Evolutionary conservation across 2,888 invertebrate genomes (phyloP).

Genomic region (Ptilodon capucinus): DNA sequence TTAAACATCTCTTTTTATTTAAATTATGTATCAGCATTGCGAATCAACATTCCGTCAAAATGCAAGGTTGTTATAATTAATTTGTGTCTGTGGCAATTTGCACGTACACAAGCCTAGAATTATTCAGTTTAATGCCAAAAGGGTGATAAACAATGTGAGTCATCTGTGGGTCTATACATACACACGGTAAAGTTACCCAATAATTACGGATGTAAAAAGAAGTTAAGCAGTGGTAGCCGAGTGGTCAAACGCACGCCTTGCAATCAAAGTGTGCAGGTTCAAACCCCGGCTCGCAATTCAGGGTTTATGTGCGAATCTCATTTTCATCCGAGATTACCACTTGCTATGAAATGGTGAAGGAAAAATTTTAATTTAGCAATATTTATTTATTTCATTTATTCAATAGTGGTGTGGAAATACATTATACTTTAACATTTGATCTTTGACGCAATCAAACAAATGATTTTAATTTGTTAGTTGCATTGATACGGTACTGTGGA

Average conservation of each 20-base stretch:
- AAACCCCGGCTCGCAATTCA: too few species aligned
- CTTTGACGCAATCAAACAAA: constrained; percentile 1
- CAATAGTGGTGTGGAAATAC: not conserved
- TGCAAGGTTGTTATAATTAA: not conserved
- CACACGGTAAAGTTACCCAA: too few species aligned
- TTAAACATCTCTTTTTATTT: constrained; percentile 1
- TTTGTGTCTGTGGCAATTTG: not conserved
- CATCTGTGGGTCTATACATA: too few species aligned
- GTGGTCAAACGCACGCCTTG: too few species aligned
- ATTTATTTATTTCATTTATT: too few species aligned
- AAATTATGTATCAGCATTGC: not conserved
- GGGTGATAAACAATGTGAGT: not conserved
- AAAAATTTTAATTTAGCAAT: too few species aligned
- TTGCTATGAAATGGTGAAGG: too few species aligned
- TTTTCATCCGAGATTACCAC: too few species aligned
- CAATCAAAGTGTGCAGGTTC: too few species aligned
- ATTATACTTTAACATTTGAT: not conserved
- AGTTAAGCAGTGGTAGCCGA: too few species aligned
- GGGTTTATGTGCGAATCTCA: too few species aligned
- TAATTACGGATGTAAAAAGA: too few species aligned
- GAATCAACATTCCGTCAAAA: not conserved
- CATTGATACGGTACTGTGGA: constrained; percentile 14
- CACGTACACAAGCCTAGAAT: not conserved
- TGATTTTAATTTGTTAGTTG: constrained; percentile 10
- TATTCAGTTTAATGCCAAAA: not conserved